Conservation (phyloP, 2,888 invertebrate genomes). For the Pseudococcus longispinus region DNA sequence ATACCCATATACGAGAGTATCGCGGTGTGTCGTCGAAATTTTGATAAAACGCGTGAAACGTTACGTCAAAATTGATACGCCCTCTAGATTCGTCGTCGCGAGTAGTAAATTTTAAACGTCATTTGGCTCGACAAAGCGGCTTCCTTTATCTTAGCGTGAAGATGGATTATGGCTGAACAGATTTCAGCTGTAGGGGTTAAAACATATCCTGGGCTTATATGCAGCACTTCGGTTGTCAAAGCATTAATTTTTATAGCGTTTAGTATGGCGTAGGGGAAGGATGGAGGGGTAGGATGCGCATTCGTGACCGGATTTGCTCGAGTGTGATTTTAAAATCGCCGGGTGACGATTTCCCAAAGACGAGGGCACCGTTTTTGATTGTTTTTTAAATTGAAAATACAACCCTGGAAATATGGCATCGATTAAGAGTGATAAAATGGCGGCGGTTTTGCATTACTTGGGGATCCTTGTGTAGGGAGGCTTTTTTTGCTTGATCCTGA, state of each 20-base stretch:
- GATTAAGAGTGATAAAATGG: not conserved
- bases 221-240: constrained; percentile 44
- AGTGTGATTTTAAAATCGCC: not conserved
- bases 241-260: constrained; percentile 49
- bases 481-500: not conserved
- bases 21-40: constrained; percentile 10
- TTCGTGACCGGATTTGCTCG: constrained; percentile 22
- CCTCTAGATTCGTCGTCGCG: not conserved
- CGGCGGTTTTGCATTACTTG: not conserved
- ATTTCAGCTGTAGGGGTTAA: constrained; percentile 41
- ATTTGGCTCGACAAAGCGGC: constrained; percentile 23
- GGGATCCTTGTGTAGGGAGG: not conserved
- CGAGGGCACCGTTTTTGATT: not conserved
- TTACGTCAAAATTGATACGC: constrained; percentile 46
- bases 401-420: not conserved
- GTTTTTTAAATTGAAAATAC: not conserved
- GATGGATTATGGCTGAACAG: constrained; percentile 23
- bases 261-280: not conserved
- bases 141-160: constrained; percentile 22
- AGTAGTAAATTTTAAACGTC: constrained; percentile 21
- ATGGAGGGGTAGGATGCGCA: not conserved
- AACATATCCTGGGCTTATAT: not conserved
- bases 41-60: constrained; percentile 28
- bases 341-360: not conserved
- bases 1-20: not conserved